Conservation (phyloP, 1,140 invertebrate species). For the Pseudomyrmex concolor region DNA sequence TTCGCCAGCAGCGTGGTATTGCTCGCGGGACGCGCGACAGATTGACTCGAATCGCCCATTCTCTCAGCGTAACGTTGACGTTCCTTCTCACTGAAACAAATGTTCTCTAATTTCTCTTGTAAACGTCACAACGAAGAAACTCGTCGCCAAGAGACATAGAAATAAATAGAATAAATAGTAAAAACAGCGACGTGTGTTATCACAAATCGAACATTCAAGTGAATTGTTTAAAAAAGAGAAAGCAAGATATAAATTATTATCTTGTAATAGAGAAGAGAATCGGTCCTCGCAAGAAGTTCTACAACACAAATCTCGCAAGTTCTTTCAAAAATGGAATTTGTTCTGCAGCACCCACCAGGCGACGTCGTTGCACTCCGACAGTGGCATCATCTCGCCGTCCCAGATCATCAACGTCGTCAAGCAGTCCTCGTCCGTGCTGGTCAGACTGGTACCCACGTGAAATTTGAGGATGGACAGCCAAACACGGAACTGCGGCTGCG, state of each 20-base stretch:
- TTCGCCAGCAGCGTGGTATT: constrained; percentile 91
- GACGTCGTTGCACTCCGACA: constrained; percentile 91
- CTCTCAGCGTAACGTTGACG: constrained; percentile 77
- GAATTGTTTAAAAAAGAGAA: not conserved
- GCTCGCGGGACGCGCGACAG: constrained; percentile 85
- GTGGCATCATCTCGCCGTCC: constrained; percentile 92
- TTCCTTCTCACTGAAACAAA: constrained; percentile 80
- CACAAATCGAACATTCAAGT: not conserved
- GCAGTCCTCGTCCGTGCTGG: constrained; percentile 88
- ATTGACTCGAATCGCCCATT: constrained; percentile 81
- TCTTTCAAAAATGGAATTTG: not conserved
- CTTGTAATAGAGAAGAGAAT: too few species aligned
- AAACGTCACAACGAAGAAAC: not conserved
- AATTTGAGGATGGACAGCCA: constrained; percentile 96
- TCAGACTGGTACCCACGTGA: constrained; percentile 88
- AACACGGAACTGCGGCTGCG: constrained; percentile 89
- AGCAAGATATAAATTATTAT: not conserved
- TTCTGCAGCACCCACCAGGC: constrained; percentile 87
- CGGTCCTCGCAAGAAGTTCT: too few species aligned
- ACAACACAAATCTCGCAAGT: not conserved
- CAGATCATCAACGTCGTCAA: constrained; percentile 92
- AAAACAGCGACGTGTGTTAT: too few species aligned
- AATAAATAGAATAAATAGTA: not conserved
- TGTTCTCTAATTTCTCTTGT: not conserved
- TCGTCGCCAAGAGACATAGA: not conserved